A percentile compares a stretch with the other conserved stretches of the same genome.
Evolutionary conservation across 2,113 vertebrate species (phyloP).

Genomic region (Anhinga rufa): DNA sequence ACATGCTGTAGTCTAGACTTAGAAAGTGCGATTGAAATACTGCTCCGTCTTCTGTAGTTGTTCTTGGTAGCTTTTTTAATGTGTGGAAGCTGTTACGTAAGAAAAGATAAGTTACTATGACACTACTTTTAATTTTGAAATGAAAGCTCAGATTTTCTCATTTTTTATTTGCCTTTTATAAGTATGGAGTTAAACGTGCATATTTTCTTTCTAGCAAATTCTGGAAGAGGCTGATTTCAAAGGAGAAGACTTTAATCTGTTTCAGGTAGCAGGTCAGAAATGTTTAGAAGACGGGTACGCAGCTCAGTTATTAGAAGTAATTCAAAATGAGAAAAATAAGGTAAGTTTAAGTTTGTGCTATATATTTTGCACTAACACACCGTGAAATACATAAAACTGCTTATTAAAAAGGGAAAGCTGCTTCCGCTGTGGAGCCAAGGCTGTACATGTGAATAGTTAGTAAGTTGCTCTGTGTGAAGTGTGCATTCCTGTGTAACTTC

Average conservation of each 20-base stretch:
- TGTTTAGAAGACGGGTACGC: slow-evolving; percentile 88
- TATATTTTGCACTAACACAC: not conserved
- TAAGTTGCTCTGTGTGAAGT: not conserved
- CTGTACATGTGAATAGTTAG: not conserved
- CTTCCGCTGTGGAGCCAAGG: not conserved
- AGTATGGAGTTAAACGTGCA: not conserved
- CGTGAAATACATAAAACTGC: not conserved
- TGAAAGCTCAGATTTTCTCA: not conserved
- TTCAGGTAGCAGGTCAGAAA: slow-evolving; percentile 80
- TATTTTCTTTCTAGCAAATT: slow-evolving; percentile 77
- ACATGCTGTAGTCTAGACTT: not conserved
- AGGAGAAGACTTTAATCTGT: slow-evolving; percentile 85
- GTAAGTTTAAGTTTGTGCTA: slow-evolving; percentile 60
- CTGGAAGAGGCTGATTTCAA: slow-evolving; percentile 82
- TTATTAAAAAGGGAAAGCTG: not conserved
- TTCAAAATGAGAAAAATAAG: slow-evolving; percentile 91
- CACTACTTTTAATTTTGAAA: not conserved
- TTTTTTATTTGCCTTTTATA: not conserved
- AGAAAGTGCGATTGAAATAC: not conserved
- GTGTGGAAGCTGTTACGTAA: not conserved
- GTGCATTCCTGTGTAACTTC: not conserved
- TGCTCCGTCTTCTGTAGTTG: not conserved
- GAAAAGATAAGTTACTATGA: not conserved
- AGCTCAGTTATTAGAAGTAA: slow-evolving; percentile 83
- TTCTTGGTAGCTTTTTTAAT: not conserved